phyloP scores from a whole-genome alignment of 2,113 vertebrate genomes.

The Pseudopipra pipra region DNA sequence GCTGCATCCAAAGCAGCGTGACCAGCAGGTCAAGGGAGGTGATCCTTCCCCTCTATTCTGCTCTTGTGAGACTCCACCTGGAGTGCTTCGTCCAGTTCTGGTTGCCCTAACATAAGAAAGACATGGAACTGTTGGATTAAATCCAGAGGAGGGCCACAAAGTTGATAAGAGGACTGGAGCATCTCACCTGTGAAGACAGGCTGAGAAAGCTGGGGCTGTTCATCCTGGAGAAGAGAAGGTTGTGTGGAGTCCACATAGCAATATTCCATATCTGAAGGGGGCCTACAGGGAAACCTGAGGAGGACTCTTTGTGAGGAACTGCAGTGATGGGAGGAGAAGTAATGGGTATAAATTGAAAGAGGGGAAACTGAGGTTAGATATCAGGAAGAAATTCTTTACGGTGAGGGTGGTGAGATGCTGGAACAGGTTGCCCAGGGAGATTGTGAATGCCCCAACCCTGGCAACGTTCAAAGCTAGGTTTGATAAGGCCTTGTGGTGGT shows the following conservation, averaged over 20 bases:
- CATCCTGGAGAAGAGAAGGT: background rate
- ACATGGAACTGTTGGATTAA: background rate
- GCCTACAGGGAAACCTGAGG: background rate
- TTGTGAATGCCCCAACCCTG: rapidly evolving
- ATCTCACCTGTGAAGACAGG: background rate
- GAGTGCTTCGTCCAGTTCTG: background rate
- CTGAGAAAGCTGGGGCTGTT: background rate
- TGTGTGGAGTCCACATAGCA: background rate
- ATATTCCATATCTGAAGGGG: background rate
- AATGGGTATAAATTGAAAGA: background rate
- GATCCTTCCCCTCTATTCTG: background rate
- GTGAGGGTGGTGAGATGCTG: background rate
- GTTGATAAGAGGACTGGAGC: background rate
- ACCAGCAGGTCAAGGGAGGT: background rate
- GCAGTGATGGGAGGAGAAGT: background rate
- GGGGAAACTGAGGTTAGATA: background rate
- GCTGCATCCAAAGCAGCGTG: rapidly evolving
- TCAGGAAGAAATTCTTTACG: background rate
- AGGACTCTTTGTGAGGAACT: background rate
- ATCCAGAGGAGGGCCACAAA: background rate
- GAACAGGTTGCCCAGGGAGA: background rate
- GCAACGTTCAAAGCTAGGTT: background rate
- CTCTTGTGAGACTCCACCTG: background rate
- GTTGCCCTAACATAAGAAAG: background rate
- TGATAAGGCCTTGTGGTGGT: too few relatives aligned